Conservation (phyloP, 2,888 invertebrate species). For the Leuctra nigra region DNA sequence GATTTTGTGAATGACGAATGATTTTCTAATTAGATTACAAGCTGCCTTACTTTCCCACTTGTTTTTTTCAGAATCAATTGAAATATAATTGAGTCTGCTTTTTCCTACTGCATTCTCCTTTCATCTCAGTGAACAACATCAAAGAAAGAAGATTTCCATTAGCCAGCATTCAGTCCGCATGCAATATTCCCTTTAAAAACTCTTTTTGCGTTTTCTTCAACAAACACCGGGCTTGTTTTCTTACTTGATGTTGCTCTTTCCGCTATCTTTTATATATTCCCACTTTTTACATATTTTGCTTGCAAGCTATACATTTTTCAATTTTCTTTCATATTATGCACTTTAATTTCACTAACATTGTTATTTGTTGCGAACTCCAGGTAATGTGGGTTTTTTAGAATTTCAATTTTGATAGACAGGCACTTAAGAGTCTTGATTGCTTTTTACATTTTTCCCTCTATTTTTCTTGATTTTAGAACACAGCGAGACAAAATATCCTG, state of each 20-base stretch:
- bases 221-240: neutral
- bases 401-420: neutral
- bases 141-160: too few relatives aligned
- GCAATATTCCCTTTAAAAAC: neutral
- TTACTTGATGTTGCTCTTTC: too few relatives aligned
- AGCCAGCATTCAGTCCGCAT: too few relatives aligned
- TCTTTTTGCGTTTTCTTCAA: neutral
- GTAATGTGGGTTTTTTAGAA: neutral
- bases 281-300: neutral
- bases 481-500: neutral
- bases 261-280: too few relatives aligned
- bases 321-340: slow-evolving; percentile 3
- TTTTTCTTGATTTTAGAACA: neutral
- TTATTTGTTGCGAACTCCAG: neutral
- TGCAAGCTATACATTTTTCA: neutral
- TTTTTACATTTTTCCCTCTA: neutral
- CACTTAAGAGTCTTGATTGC: neutral
- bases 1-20: too few relatives aligned
- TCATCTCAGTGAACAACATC: too few relatives aligned
- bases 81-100: too few relatives aligned
- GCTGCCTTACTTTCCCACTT: too few relatives aligned
- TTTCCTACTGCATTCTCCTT: too few relatives aligned
- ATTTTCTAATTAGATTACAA: too few relatives aligned
- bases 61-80: too few relatives aligned
- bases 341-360: slow-evolving; percentile 1